Evolutionary conservation across 2,888 invertebrate species (phyloP), one percentile per base, ranked within the genome.

Genomic region (Ceramica pisi): DNA sequence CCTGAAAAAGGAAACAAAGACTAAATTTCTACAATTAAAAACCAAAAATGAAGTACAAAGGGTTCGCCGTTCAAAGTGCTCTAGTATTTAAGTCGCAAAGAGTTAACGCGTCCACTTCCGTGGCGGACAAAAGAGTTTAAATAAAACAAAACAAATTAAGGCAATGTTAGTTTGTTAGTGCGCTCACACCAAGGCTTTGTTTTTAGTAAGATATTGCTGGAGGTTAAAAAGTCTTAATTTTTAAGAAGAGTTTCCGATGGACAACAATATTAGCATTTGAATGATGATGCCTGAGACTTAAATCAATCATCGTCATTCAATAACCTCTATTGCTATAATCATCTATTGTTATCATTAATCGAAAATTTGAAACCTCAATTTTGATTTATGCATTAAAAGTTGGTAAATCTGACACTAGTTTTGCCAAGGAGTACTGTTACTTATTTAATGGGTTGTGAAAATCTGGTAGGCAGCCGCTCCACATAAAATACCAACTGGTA

Each of bases 31-130:
- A 71, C 50, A 63, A 69, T 71, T 57, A 75, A 67, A 75, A 59
- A 19, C 51, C 48, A 41, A 59, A 77, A 48, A 57, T 53, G 19
- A 50, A 31, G 50, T 64, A 67, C 46, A 67, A 73, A 73, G 57
- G 48, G 55, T 76, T 66, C 35, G 16, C n/a, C 1, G 35, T 35
- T 50, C 44, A 57, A 57, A 57, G 46, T 44, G 48, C n/a, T 75
- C 64, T 55, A 71, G 57, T 53, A 66, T 53, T 60, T 53, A 65
- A 78, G 67, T 78, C 23, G 66, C 62, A 63, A 65, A 62, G 67
- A 65, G 41, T 81, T 48, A 67, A 48, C 66, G 72, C 72, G 53
- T 44, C 53, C 57, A 61, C 64, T 78, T 80, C 78, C 67, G 64
- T 48, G 44, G 56, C 35, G 64, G 14, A 72, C 55, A 67, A 70